A percentile compares a stretch with the other conserved stretches of the same genome.
Conservation (phyloP, 37 sponge, comb jelly and placozoan species). For the Oopsacas minuta region DNA sequence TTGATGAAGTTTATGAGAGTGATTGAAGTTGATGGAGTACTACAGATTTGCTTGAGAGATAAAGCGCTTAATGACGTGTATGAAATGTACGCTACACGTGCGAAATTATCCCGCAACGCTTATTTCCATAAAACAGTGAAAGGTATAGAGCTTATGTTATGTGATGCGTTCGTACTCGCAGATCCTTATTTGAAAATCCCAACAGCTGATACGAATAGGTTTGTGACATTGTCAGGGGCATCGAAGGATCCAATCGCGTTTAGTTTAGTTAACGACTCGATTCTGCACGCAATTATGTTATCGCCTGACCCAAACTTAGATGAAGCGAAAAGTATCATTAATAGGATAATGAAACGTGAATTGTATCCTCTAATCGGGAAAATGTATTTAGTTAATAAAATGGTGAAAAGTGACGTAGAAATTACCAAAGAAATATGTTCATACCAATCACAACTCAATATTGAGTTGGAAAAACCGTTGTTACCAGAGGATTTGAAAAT, state of each 20-base stretch:
- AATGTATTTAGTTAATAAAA: background rate
- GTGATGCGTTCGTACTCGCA: background rate
- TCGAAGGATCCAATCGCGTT: background rate
- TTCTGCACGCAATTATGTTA: background rate
- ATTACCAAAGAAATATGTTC: background rate
- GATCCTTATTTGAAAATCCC: background rate
- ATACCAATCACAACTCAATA: background rate
- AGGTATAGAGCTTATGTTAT: conserved; percentile 60
- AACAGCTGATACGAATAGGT: conserved; percentile 7
- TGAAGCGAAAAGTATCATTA: background rate
- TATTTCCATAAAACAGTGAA: conserved; percentile 83
- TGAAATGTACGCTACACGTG: conserved; percentile 92
- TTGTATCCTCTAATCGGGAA: background rate
- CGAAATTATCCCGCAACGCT: conserved; percentile 62
- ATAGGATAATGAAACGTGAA: background rate
- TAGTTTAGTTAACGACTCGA: background rate
- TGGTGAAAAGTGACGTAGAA: background rate
- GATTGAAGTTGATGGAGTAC: conserved; percentile 42
- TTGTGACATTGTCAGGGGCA: background rate
- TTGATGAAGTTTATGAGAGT: conserved; percentile 69
- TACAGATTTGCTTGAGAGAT: conserved; percentile 71
- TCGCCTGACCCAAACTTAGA: background rate
- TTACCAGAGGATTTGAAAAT: background rate
- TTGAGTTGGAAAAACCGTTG: background rate
- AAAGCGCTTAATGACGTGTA: conserved; percentile 79